A percentile compares a stretch with the other conserved stretches of the same genome.
Evolutionary conservation across 37 sponge, comb jelly and placozoan species (phyloP).

Genomic region (Dysidea cf. avara): DNA sequence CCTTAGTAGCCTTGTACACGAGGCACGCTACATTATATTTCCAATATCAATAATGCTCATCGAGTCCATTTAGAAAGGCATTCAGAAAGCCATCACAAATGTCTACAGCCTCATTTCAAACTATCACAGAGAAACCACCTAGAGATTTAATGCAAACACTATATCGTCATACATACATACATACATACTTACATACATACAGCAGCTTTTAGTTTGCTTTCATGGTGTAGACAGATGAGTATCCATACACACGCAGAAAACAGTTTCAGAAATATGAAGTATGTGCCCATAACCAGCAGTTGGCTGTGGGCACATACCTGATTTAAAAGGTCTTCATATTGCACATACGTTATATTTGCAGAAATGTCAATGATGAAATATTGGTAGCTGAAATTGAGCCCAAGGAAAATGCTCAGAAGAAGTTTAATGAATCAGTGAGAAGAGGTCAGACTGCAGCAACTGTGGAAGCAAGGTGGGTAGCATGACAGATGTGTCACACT

Average conservation of each 20-base stretch:
- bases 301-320: not conserved
- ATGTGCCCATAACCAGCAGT: not conserved
- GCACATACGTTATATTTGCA: too few species aligned
- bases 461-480: constrained; percentile 12
- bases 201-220: not conserved
- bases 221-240: not conserved
- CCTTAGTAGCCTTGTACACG: too few species aligned
- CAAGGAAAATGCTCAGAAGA: constrained; percentile 11
- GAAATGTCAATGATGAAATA: constrained; percentile 17
- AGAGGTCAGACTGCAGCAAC: constrained; percentile 20
- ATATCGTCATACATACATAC: not conserved
- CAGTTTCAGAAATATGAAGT: not conserved
- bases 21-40: too few species aligned
- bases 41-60: too few species aligned
- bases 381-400: constrained; percentile 9
- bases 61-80: too few species aligned
- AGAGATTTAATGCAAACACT: too few species aligned
- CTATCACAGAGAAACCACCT: too few species aligned
- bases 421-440: constrained; percentile 6
- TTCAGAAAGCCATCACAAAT: too few species aligned
- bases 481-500: not conserved
- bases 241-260: not conserved
- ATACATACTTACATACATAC: not conserved
- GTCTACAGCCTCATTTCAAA: too few species aligned
- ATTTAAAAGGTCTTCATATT: not conserved